These are phyloP conservation scores for Oscheius myriophilus DNA, from an alignment of 2,888 invertebrate species.

Conservation along the genomic window DNA sequence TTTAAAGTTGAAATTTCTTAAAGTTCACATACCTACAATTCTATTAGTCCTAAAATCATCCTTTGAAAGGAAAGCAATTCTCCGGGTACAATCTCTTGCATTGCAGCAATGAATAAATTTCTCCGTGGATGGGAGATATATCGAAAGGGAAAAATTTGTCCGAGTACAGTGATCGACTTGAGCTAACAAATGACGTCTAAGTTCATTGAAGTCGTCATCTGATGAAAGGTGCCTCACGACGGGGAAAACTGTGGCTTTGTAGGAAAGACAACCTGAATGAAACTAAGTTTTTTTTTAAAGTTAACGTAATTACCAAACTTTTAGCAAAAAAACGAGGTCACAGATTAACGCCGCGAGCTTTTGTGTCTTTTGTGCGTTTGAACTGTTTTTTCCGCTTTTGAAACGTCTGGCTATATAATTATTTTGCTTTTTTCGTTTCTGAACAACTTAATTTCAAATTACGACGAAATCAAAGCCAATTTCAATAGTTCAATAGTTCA, in stretches of 20 bases:
- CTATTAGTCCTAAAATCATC: constrained; percentile 2
- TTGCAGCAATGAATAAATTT: constrained; percentile 11
- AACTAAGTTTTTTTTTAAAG: not conserved
- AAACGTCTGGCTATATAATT: too few species aligned
- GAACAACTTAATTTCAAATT: too few species aligned
- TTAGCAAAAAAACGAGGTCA: too few species aligned
- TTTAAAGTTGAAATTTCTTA: not conserved
- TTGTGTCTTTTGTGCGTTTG: too few species aligned
- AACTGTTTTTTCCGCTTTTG: too few species aligned
- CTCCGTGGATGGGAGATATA: constrained; percentile 2
- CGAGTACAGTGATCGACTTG: constrained; percentile 16
- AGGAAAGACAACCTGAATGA: constrained; percentile 5
- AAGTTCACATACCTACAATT: not conserved
- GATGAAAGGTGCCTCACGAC: not conserved
- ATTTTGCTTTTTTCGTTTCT: too few species aligned
- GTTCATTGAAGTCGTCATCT: not conserved
- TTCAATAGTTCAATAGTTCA: too few species aligned
- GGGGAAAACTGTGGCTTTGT: constrained; percentile 7
- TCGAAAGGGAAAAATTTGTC: not conserved
- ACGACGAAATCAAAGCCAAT: too few species aligned
- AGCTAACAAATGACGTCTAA: constrained; percentile 13
- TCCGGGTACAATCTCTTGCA: constrained; percentile 9
- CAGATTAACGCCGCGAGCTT: too few species aligned
- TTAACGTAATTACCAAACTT: too few species aligned
- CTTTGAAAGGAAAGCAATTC: not conserved